Base-by-base conservation (phyloP, 2,113 vertebrate species). In the Hyla sarda region DNA sequence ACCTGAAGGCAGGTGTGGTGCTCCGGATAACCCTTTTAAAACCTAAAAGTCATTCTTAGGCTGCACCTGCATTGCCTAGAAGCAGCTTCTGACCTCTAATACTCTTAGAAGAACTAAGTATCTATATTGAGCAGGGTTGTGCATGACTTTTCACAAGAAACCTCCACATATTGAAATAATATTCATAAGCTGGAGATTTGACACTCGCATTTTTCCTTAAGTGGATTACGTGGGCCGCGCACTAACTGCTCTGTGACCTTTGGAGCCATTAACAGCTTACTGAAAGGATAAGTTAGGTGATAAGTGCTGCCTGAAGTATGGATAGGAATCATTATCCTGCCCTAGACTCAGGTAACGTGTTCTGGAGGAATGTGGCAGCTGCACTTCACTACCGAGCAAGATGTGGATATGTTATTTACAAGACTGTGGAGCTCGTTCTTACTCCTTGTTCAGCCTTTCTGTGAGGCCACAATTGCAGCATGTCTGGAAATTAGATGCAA, bases 181-280 rank as follows among this genome's bases (percentile, higher is more conserved):
- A 47, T 47, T n/a, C 62, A 47, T 81, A 47, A 25, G 1, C 77
- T 13, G 30, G 8, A 17, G 78, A 62, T 47, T 13, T 65, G 50
- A 60, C 52, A 79, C 32, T 17, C 10, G 7, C 32, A 79, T 58
- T 79, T 32, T 60, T 79, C 77, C 21, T 17, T 21, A 41, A 45
- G 32, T 60, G 54, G 32, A 80, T 80, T 58, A n/a, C 77, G 25
- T 62, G 37, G 34, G 37, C 56, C 17, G n/a, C 65, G 37, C 16
- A 6, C 78, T 65, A 47, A 47, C 56, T 80, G 16, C 52, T 56
- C 50, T 7, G 3, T 75, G 82, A 45, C 52, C 69, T 84, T 84
- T 84, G 82, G 54, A 84, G 30, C 71, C 82, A 84, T 84, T 84
- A 60, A n/a, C 67, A 54, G 32, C 32, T 60, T 60, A 45, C 32